A percentile compares a stretch with the other conserved stretches of the same genome.
phyloP scores from a whole-genome alignment of 2,888 invertebrate genomes.

The Cephus pulcher region DNA sequence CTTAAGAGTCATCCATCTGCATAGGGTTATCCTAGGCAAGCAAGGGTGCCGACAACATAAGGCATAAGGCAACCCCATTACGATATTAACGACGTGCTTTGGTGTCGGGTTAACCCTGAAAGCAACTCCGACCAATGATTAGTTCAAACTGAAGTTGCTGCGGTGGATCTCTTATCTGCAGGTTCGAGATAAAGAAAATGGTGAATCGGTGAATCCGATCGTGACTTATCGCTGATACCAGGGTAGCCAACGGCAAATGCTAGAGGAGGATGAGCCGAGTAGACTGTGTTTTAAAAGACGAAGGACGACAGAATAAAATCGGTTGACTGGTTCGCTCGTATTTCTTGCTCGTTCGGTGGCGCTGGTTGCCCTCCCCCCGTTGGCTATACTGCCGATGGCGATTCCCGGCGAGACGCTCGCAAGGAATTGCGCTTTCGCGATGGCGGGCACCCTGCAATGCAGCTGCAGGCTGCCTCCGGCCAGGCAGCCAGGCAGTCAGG shows the following conservation, averaged over 20 bases:
- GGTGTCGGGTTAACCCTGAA: neutral
- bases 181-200: neutral
- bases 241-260: neutral
- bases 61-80: neutral
- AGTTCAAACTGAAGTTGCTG: neutral
- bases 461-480: constrained; percentile 54
- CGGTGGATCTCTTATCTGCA: neutral
- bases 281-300: neutral
- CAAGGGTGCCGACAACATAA: neutral
- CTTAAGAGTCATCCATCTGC: neutral
- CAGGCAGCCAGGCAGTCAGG: constrained; percentile 31
- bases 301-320: constrained; percentile 16
- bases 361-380: neutral
- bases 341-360: constrained; percentile 26
- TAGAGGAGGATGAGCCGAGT: neutral
- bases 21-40: no score
- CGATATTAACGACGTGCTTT: neutral
- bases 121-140: neutral
- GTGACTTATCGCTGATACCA: neutral
- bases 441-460: constrained; percentile 55
- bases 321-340: constrained; percentile 20
- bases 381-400: neutral
- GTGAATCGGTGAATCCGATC: neutral
- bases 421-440: constrained; percentile 5
- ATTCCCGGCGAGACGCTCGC: no score